Conservation (phyloP, 23 tunicate genomes). For the Aplidium turbinatum region DNA sequence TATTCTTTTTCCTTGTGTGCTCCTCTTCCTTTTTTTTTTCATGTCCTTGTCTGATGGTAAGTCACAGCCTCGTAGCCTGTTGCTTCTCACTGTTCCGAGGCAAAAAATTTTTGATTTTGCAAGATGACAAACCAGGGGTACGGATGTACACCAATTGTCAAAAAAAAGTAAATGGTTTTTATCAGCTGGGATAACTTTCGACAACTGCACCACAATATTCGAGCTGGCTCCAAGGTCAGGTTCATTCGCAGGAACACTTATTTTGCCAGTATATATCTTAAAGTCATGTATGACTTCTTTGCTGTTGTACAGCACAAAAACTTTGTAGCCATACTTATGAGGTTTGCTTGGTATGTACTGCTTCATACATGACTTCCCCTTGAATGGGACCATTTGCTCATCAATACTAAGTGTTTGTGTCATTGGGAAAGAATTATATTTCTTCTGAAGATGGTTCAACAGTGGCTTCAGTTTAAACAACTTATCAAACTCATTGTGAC, state of each 20-base stretch:
- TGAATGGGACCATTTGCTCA: conserved; percentile 32
- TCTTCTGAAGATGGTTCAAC: neutral
- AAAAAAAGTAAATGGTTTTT: conserved; percentile 3
- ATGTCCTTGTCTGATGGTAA: conserved; percentile 23
- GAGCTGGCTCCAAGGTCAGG: conserved; percentile 7
- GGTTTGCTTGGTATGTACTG: conserved; percentile 33
- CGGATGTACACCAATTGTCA: conserved; percentile 24
- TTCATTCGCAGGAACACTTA: neutral
- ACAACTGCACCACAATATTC: conserved; percentile 7
- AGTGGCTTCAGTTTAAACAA: conserved; percentile 14
- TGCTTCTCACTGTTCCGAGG: conserved; percentile 9
- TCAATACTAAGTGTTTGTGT: neutral
- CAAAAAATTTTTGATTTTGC: conserved; percentile 4
- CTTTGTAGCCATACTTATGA: conserved; percentile 18
- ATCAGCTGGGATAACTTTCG: neutral
- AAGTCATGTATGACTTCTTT: conserved; percentile 4
- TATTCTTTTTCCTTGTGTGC: neutral
- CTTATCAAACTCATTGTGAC: neutral
- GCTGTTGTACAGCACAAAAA: conserved; percentile 4
- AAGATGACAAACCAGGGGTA: neutral
- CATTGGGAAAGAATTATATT: conserved; percentile 3
- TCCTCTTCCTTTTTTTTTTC: conserved; percentile 11
- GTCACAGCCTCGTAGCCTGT: neutral
- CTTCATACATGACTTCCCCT: neutral
- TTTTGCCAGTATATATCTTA: conserved; percentile 20